Evolutionary conservation across 2,888 invertebrate species (phyloP).

Genomic region (Physocephala rufipes): DNA sequence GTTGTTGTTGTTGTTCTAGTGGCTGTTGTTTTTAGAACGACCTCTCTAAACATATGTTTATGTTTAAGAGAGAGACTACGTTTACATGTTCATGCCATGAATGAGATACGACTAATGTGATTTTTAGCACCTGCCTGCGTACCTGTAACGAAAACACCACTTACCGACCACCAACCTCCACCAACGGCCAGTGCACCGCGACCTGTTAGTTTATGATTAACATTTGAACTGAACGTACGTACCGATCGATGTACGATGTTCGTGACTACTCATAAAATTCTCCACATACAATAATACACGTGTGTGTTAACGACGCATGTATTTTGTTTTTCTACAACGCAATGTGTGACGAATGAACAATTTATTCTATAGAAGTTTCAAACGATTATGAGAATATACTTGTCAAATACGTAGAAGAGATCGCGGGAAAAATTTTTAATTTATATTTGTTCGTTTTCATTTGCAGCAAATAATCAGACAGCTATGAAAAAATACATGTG

Average conservation of each 20-base stretch:
- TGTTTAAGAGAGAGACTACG: constrained; percentile 18
- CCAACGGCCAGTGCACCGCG: constrained; percentile 24
- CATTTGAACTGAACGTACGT: constrained; percentile 49
- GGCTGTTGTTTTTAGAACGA: neutral
- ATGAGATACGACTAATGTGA: neutral
- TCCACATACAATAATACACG: neutral
- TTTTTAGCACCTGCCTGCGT: constrained; percentile 30
- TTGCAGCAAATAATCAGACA: neutral
- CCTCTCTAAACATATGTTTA: neutral
- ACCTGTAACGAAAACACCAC: neutral
- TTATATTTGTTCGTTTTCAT: neutral
- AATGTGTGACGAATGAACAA: neutral
- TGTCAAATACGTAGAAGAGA: neutral
- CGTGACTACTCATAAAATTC: neutral
- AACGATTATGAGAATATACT: neutral
- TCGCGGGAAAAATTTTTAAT: neutral
- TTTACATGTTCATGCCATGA: neutral
- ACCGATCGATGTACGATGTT: neutral
- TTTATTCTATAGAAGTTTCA: neutral
- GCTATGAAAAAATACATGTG: constrained; percentile 1
- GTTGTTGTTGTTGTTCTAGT: neutral
- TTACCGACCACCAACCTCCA: neutral
- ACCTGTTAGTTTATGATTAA: constrained; percentile 50
- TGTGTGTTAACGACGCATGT: neutral
- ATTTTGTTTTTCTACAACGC: neutral